Base-by-base conservation (phyloP, 2,888 invertebrate species). In the Piscicola geometra region DNA sequence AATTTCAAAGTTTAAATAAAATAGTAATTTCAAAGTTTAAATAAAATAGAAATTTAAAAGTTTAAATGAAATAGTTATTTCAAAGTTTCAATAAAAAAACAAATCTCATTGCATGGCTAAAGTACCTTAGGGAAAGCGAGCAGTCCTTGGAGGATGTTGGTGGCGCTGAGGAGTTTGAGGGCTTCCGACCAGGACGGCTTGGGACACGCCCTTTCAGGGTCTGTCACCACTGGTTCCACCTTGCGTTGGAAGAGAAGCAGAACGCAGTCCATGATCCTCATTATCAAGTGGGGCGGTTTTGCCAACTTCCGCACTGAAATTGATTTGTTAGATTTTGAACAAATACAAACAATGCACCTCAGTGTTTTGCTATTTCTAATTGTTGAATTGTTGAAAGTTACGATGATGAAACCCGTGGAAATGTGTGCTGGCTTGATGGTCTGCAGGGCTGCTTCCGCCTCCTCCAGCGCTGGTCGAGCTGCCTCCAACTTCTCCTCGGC, bases 71-170 rank as follows among this genome's bases (percentile, higher is more conserved):
- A n/a, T n/a, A n/a, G n/a, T n/a, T n/a, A n/a, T n/a, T n/a, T n/a
- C n/a, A n/a, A n/a, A n/a, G n/a, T n/a, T n/a, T n/a, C n/a, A n/a
- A n/a, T n/a, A 47, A 35, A 21, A 71, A 30, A 21, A 71, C 3
- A 71, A 71, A 50, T 47, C 2, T 33, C 25, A 33, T 69, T 69
- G 1, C 21, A 25, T 71, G n/a, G 1, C 33, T 12, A 28, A 70
- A 30, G 2, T 21, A 76, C 76, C 60, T 85, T 85, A 1, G 95
- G 94, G 85, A 95, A 97, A 83, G 93, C 94, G 87, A 95, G 93
- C 28, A 97, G 87, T 83, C 93, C 81, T 69, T 81, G 81, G 32
- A 86, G 81, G 81, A 86, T 84, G 79, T 83, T 83, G 18, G 83
- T 82, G 52, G 82, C 83, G 2, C 84, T 80, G 83, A 86, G 81